Base-by-base conservation (phyloP, 1,140 invertebrate genomes). In the Drosophila kanapiae region DNA sequence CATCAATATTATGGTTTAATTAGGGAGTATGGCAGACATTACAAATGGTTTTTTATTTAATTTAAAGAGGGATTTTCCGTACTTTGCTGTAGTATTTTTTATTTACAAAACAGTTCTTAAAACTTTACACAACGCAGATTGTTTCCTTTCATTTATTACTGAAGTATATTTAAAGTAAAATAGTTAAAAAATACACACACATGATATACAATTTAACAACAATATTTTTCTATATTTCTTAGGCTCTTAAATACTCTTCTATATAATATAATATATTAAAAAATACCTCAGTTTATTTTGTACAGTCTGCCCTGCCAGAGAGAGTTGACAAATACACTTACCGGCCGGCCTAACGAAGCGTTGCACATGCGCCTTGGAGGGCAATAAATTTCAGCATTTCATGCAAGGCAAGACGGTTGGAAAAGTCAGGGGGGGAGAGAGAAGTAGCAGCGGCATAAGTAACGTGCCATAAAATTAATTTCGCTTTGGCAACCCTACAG, bases 401-500 rank as follows among this genome's bases (percentile, higher is more conserved):
- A 63, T 49, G 45, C 68, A 29, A 29, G 45, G 11, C 69, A 53
- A 43, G 38, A n/a, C n/a, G 27, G 35, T 38, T 49, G 31, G 0
- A 18, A 37, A 48, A 42, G 18, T 10, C 48, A 4, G 48, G 9
- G n/a, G 8, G 11, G 23, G 31, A 13, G n/a, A 47, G 10, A 18
- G 61, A 31, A 27, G 56, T 31, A 23, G 48, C 33, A 14, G 27
- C 43, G 35, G 63, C 38, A 69, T 65, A 74, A 56, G 75, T 82
- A 84, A 80, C 76, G 75, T 78, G 82, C 67, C 61, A 78, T 85
- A 78, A 81, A 85, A 85, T 80, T 77, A 53, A 85, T 78, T 80
- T 80, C 58, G 48, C 79, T 79, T 87, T 87, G 84, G 83, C 76
- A 87, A 87, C 83, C 69, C 82, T 75, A 81, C 74, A 68, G 57